Evolutionary conservation across 2,888 invertebrate genomes (phyloP), one percentile per base, ranked within the genome.

Genomic region (Invenusta paracnida): DNA sequence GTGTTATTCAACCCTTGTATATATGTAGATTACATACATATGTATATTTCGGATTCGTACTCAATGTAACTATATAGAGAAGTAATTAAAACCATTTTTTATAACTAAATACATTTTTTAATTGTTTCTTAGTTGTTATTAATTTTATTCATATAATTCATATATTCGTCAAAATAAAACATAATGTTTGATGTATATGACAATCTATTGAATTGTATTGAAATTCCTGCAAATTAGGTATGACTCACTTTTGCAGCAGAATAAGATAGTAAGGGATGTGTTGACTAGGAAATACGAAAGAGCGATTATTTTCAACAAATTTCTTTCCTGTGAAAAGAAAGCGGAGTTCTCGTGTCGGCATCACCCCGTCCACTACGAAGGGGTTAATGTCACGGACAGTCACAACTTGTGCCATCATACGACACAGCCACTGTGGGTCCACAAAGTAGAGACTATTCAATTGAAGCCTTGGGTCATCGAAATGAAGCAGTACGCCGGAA

Each of bases 331-430:
- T 89, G 85, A 90, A 90, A 83, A 90, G 86, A 84, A 89, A 84
- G n/a, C 87, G 87, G 1, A 89, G 79, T 2, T 79, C 11, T 2
- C 5, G 5, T n/a, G 2, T 79, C 11, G 13, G 48, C 88, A 84
- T 89, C 88, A 17, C 88, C 87, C 84, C 88, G 11, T 88, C 87
- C 81, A 86, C 88, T 83, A 91, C 89, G 88, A 90, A 91, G 2
- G 90, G 90, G 86, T 91, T 90, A 27, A 90, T 90, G 83, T 90
- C 89, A 25, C 88, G 87, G 17, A 90, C 90, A 1, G 90, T 90
- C 84, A 90, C 89, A 17, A 90, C 88, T 84, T 90, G 90, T 0
- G 90, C 90, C 90, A 91, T 90, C 90, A 91, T 90, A 2, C 89
- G 88, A 87, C 91, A 90, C 87, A 91, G 86, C 91, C 91, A 91